phyloP scores from a whole-genome alignment of 2,113 vertebrate genomes.

The Gallinago paraguaiae region DNA sequence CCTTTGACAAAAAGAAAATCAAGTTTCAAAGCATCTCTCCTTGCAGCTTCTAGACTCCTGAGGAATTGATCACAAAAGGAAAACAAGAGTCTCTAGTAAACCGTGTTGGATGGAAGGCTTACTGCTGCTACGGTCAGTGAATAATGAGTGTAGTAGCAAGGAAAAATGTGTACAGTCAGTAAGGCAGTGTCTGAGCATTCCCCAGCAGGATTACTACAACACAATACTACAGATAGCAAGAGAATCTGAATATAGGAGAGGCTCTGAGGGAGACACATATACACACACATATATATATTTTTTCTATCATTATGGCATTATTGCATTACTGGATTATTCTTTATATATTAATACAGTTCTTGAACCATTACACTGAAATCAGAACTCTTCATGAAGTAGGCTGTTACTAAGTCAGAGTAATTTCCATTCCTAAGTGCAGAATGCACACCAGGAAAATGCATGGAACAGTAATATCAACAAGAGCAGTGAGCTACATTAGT shows the following conservation, averaged over 20 bases:
- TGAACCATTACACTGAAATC: not conserved
- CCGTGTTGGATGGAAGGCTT: not conserved
- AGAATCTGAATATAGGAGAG: not conserved
- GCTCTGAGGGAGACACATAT: not conserved
- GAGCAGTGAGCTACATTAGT: not conserved
- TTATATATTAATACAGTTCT: not conserved
- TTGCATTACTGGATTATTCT: not conserved
- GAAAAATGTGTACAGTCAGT: not conserved
- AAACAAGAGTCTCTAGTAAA: constrained; percentile 1
- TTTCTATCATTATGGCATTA: not conserved
- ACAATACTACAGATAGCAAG: not conserved
- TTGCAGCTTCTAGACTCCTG: not conserved
- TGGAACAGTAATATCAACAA: not conserved
- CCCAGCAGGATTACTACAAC: not conserved
- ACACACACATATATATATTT: not conserved
- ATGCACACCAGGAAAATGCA: not conserved
- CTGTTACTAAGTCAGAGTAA: not conserved
- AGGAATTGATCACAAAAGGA: not conserved
- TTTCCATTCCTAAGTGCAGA: not conserved
- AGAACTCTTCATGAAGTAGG: not conserved
- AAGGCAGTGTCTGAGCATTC: not conserved
- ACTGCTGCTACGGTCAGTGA: not conserved
- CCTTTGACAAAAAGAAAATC: not conserved
- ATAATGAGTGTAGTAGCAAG: not conserved
- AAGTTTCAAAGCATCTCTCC: not conserved